Percentiles rank a stretch among this genome's conserved stretches.
Evolutionary conservation across 2,888 invertebrate species (phyloP).

Genomic region (Acanthopleura granulata): DNA sequence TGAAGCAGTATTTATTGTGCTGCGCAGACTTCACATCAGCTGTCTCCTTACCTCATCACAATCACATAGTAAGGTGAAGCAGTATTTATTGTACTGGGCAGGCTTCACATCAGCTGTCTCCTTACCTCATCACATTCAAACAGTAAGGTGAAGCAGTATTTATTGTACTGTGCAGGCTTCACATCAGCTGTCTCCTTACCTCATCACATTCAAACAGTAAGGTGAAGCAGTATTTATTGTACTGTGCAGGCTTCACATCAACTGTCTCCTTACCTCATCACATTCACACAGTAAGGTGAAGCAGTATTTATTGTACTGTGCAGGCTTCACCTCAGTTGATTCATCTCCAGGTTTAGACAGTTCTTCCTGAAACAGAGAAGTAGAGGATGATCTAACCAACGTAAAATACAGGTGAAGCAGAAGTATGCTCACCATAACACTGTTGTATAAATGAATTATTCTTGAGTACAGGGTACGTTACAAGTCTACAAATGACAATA

Average conservation of each 20-base stretch:
- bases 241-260: not conserved
- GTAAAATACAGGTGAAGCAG: too few species aligned
- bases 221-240: not conserved
- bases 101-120: not conserved
- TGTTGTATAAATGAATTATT: too few species aligned
- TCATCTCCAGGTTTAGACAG: too few species aligned
- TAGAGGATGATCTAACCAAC: too few species aligned
- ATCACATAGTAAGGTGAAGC: slow-evolving; percentile 53
- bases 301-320: slow-evolving; percentile 36
- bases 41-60: slow-evolving; percentile 40
- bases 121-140: slow-evolving; percentile 54
- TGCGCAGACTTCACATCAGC: not conserved
- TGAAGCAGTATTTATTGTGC: slow-evolving; percentile 44
- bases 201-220: not conserved
- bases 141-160: slow-evolving; percentile 49
- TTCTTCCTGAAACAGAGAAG: too few species aligned
- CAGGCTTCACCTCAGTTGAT: too few species aligned
- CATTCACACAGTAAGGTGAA: slow-evolving; percentile 53
- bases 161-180: slow-evolving; percentile 17
- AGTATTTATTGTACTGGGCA: slow-evolving; percentile 34
- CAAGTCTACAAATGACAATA: not conserved
- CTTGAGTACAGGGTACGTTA: too few species aligned
- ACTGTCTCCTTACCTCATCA: slow-evolving; percentile 39
- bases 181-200: not conserved
- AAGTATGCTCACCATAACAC: too few species aligned